Base-by-base conservation (phyloP, 2,888 invertebrate species). In the Ennomos erosarius region DNA sequence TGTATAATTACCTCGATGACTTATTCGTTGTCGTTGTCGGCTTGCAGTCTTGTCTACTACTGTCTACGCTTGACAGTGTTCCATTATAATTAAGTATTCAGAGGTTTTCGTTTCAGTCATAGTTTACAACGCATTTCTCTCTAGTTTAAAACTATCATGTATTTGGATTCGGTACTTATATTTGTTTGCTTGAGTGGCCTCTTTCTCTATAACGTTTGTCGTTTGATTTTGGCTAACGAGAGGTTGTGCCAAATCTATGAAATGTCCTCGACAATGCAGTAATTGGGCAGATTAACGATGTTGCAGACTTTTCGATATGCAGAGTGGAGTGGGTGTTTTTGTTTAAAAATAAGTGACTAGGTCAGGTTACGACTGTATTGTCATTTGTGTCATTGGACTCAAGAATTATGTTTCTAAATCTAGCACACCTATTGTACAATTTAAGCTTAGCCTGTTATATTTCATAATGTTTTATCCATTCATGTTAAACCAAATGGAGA, bases 381-480 rank as follows among this genome's bases (percentile, higher is more conserved):
- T 42, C 42, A 16, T 42, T 9, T 16, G 3, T 9, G 10, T 11
- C 42, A 42, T 42, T 42, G 16, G 16, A 42, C 13, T 42, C 16
- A 42, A 42, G 38, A 26, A 26, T 36, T 46, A 11, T 39, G 33
- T 40, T 40, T 40, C n/a, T 9, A 45, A 45, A 38, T 53, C 4
- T n/a, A 36, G 35, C 12, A 38, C 46, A 26, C 12, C 37, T 48
- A 13, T 44, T 37, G 12, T 36, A 8, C 33, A 8, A 10, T 38
- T 38, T 51, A 33, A 42, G 50, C 53, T 59, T 49, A 49, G 54
- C 46, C 49, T 33, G 10, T n/a, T 33, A 38, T 53, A 49, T 53
- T 53, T 39, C 34, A 13, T 40, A 55, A 49, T 38, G 13, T 39
- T 34, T 42, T 39, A 38, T 56, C 57, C 39, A 43, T 58, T 58